Conservation (phyloP, 2,888 invertebrate species). For the Erebia ligea region DNA sequence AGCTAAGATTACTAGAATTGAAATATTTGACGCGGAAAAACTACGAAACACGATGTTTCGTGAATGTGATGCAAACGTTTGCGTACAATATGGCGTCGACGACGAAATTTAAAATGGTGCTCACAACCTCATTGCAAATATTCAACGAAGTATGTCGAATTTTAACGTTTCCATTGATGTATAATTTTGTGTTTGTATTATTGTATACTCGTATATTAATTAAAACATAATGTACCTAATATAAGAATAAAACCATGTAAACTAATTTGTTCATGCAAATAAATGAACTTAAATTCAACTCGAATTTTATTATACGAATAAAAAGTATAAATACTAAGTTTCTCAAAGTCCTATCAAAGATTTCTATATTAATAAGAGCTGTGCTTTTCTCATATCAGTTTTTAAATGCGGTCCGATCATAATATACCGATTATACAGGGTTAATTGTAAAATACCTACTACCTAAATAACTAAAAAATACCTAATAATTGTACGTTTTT, state of each 20-base stretch:
- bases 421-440: no score
- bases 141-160: neutral
- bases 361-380: no score
- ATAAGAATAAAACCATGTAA: no score
- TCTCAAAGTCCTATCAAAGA: no score
- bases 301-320: neutral
- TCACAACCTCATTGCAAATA: neutral
- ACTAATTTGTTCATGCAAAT: neutral
- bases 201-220: no score
- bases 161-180: neutral
- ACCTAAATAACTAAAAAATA: no score
- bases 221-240: no score
- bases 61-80: conserved; percentile 1
- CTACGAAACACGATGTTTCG: neutral
- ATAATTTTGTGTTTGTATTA: neutral
- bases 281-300: neutral
- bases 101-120: neutral
- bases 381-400: no score
- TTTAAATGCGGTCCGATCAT: no score
- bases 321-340: neutral
- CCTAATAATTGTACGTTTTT: no score
- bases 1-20: neutral
- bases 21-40: conserved; percentile 2
- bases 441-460: no score
- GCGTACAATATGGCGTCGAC: neutral